These are phyloP conservation scores for Porites lutea DNA, from an alignment of 64 coral and sea anemone species.

Conservation along the genomic window DNA sequence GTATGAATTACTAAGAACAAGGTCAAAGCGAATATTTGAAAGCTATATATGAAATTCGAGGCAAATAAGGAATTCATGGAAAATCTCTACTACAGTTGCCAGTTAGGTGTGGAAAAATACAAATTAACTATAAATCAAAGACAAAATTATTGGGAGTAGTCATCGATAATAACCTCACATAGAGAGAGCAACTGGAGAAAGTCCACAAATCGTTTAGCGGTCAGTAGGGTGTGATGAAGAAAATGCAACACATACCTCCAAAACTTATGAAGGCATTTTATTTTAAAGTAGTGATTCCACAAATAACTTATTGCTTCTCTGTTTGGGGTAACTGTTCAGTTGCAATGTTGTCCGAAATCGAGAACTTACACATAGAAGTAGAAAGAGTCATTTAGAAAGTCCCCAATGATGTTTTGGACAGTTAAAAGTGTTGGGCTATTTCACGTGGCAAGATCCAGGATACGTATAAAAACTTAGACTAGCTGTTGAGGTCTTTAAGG, in stretches of 20 bases:
- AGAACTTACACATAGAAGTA: constrained; percentile 14
- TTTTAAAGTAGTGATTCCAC: neutral
- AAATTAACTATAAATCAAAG: no score
- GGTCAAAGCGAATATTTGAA: no score
- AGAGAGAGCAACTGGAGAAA: neutral
- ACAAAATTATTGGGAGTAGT: no score
- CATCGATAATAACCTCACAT: neutral
- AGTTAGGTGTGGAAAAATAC: no score
- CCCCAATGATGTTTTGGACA: neutral
- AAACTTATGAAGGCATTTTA: neutral
- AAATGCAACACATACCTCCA: neutral
- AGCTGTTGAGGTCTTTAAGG: constrained; percentile 20
- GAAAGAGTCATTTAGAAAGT: constrained; percentile 4
- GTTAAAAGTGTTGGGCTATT: neutral
- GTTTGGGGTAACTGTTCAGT: neutral
- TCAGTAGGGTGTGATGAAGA: neutral
- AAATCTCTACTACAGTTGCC: no score
- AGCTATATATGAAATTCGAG: no score
- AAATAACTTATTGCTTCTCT: neutral
- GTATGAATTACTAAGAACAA: no score
- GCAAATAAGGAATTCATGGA: no score
- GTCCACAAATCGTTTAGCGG: neutral
- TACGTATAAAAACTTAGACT: constrained; percentile 14
- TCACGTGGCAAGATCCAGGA: neutral
- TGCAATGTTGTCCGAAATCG: constrained; percentile 3